phyloP scores from a whole-genome alignment of 1,140 invertebrate species.

The Drosophila orosa region DNA sequence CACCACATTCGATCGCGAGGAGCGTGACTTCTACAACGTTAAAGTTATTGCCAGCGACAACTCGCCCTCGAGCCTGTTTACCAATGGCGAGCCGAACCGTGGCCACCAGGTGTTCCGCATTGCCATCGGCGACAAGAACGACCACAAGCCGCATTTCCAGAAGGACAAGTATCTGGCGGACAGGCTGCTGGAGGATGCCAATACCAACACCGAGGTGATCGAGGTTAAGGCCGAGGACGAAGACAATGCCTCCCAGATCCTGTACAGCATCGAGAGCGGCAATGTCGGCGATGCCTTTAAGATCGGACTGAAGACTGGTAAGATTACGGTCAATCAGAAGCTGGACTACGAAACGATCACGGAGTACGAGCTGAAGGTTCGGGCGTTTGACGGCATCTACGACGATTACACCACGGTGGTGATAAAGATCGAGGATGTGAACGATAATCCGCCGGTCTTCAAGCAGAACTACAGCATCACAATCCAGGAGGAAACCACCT shows the following conservation, averaged over 20 bases:
- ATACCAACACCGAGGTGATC: slow-evolving; percentile 91
- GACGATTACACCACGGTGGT: slow-evolving; percentile 90
- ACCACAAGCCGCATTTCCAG: slow-evolving; percentile 93
- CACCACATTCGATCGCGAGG: slow-evolving; percentile 92
- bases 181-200: slow-evolving; percentile 91
- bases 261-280: slow-evolving; percentile 91
- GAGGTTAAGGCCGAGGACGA: slow-evolving; percentile 92
- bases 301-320: slow-evolving; percentile 91
- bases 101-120: slow-evolving; percentile 92
- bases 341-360: slow-evolving; percentile 94
- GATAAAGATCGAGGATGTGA: slow-evolving; percentile 92
- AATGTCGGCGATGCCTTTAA: slow-evolving; percentile 91
- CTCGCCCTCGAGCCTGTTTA: slow-evolving; percentile 90
- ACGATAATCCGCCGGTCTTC: slow-evolving; percentile 93
- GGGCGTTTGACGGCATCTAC: slow-evolving; percentile 91
- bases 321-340: slow-evolving; percentile 90
- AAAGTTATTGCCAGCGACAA: slow-evolving; percentile 94
- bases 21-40: slow-evolving; percentile 91
- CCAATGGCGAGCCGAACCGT: slow-evolving; percentile 88
- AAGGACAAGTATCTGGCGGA: slow-evolving; percentile 90
- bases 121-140: slow-evolving; percentile 95
- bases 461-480: slow-evolving; percentile 87
- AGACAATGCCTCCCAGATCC: slow-evolving; percentile 92
- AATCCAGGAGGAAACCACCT: slow-evolving; percentile 88
- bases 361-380: slow-evolving; percentile 90